Base-by-base conservation (phyloP, 1,140 invertebrate species). In the Notospermus geniculatus region DNA sequence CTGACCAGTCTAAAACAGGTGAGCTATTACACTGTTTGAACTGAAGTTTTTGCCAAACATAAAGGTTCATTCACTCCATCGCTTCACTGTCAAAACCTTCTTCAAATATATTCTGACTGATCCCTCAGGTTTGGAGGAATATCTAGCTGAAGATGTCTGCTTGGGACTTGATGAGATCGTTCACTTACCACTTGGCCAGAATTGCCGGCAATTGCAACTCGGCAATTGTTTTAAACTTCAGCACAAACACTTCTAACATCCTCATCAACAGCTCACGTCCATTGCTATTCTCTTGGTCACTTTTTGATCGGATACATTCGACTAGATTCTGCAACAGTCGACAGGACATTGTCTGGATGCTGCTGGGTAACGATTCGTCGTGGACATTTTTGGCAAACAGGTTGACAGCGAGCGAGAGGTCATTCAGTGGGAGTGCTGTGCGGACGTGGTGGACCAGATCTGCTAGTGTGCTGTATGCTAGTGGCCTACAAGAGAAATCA, bases 371-470 rank as follows among this genome's bases (percentile, higher is more conserved):
- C 50, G 91, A 92, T 75, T 97, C 93, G 79, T 98, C 95, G 74
- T 97, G 94, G 0, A 98, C 89, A 83, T 97, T 97, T 81, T 94
- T 95, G 1, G 93, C 92, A 78, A 97, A 98, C 0, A 97, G 80
- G 80, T 95, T 92, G 0, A 95, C 92, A 0, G 94, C 95, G 69
- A 91, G 86, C 0, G 90, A 89, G 1, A 98, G 83, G 72, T 97
- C 91, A 17, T 86, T 84, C 32, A 97, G 81, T 0, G 89, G 90
- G 46, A 99, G 78, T 66, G 91, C 87, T 71, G 92, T 88, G 2
- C 95, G 84, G 0, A 98, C 91, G 80, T 98, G 95, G 79, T 98
- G 96, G 0, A 98, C 92, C n/a, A 98, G 83, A 83, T 99, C 96
- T 1, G 95, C 95, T 2, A 98, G 81, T 0, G 93, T 97, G 19